Base-by-base conservation (phyloP, 2,113 vertebrate genomes). In the Saccopteryx bilineata region DNA sequence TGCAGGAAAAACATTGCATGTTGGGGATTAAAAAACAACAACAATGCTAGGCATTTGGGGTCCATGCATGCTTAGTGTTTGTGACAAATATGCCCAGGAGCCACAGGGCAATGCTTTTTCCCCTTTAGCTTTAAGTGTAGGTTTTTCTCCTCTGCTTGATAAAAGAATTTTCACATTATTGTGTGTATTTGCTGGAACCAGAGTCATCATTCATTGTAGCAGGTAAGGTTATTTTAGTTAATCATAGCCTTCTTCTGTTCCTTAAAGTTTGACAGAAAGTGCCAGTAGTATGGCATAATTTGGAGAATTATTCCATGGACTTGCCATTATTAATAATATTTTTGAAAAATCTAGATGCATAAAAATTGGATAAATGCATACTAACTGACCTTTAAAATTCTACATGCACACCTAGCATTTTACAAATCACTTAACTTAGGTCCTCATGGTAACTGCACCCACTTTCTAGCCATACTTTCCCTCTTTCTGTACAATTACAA, bases 21-120 rank as follows among this genome's bases (percentile, higher is more conserved):
- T 61, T 80, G 28, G 75, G 74, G 91, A 88, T 86, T 94, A 89
- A 94, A 82, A 96, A 97, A 97, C 39, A 39, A 39, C 39, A 97
- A 82, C 91, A 95, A 82, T 83, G 74, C 18, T 54, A 86, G 79
- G 79, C 60, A 1, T 88, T 86, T 95, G 91, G 88, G 96, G 61
- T 95, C 61, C 50, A 83, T 96, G 96, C 97, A 96, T 79, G 82
- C n/a, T 91, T 84, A 54, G 72, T 76, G 78, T 95, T 96, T 95
- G 54, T 93, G 93, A 96, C 78, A 96, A 97, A 76, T 82, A 71
- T 56, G 69, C 48, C 63, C 19, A 9, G 19, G 79, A 93, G 86
- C 78, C 65, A n/a, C 12, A 90, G 91, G 90, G 33, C 24, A 90
- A 82, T 6, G 3, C 9, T 52, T 72, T 24, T 11, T 3, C 0